These are phyloP conservation scores for Celastrina argiolus DNA, from an alignment of 2,888 invertebrate species.

Conservation along the genomic window DNA sequence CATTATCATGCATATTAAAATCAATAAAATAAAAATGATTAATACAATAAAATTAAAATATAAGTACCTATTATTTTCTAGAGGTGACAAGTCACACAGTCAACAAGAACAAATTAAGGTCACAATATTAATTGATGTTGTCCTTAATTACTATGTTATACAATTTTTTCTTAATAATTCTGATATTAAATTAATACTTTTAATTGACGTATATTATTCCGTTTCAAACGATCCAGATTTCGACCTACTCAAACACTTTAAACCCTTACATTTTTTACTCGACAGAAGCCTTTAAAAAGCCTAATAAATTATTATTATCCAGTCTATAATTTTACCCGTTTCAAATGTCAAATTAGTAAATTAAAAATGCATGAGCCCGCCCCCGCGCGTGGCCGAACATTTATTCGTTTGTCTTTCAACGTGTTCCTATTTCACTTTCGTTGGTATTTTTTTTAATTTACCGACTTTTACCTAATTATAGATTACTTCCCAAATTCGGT, in stretches of 20 bases:
- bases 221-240: not conserved
- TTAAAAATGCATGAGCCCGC: conserved; percentile 73
- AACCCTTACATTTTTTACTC: conserved; percentile 1
- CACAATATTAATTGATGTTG: too few relatives aligned
- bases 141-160: too few relatives aligned
- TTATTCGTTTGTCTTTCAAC: conserved; percentile 68
- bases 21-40: too few relatives aligned
- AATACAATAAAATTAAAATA: too few relatives aligned
- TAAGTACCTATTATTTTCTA: too few relatives aligned
- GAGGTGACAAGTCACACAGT: too few relatives aligned
- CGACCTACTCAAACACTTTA: not conserved
- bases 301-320: conserved; percentile 74
- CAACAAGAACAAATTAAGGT: too few relatives aligned
- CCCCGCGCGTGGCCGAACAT: conserved; percentile 56
- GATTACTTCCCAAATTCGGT: too few relatives aligned
- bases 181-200: too few relatives aligned
- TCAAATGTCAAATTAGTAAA: conserved; percentile 74
- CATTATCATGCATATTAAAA: too few relatives aligned
- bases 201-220: not conserved
- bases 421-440: conserved; percentile 40
- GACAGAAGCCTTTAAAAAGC: conserved; percentile 56
- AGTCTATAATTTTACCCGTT: conserved; percentile 66
- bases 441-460: conserved; percentile 45
- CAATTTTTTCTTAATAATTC: too few relatives aligned
- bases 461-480: conserved; percentile 60